phyloP scores from a whole-genome alignment of 2,888 invertebrate species.

The Amiota mariae region DNA sequence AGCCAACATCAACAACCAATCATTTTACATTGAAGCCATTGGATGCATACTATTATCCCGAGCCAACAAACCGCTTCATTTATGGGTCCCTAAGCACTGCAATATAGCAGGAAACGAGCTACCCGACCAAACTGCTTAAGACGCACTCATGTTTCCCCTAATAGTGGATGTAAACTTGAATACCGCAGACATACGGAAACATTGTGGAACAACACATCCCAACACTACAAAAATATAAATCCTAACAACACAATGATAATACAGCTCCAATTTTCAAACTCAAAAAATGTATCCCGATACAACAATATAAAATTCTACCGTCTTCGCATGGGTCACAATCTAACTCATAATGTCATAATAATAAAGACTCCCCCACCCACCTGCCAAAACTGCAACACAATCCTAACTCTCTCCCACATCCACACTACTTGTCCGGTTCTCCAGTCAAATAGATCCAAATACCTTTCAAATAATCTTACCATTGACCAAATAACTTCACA shows the following conservation, averaged over 20 bases:
- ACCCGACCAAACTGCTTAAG: conserved; percentile 25
- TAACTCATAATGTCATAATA: too few relatives aligned
- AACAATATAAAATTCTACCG: conserved; percentile 22
- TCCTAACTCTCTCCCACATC: too few relatives aligned
- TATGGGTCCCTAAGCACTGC: conserved; percentile 24
- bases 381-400: too few relatives aligned
- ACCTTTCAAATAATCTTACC: too few relatives aligned
- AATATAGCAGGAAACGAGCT: conserved; percentile 26
- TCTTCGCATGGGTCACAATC: conserved; percentile 26
- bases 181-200: conserved; percentile 10
- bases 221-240: conserved; percentile 24
- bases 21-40: conserved; percentile 18
- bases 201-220: conserved; percentile 19
- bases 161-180: conserved; percentile 17
- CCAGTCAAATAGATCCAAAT: too few relatives aligned
- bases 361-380: too few relatives aligned
- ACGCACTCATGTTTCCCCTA: conserved; percentile 23
- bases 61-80: conserved; percentile 8
- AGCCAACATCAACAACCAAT: conserved; percentile 25
- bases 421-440: too few relatives aligned
- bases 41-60: conserved; percentile 18
- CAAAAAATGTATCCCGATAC: conserved; percentile 8
- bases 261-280: background rate
- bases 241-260: conserved; percentile 15
- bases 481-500: too few relatives aligned